A percentile compares a stretch with the other conserved stretches of the same genome.
Conservation (phyloP, 2,888 invertebrate genomes). For the Drosophila leonis region DNA sequence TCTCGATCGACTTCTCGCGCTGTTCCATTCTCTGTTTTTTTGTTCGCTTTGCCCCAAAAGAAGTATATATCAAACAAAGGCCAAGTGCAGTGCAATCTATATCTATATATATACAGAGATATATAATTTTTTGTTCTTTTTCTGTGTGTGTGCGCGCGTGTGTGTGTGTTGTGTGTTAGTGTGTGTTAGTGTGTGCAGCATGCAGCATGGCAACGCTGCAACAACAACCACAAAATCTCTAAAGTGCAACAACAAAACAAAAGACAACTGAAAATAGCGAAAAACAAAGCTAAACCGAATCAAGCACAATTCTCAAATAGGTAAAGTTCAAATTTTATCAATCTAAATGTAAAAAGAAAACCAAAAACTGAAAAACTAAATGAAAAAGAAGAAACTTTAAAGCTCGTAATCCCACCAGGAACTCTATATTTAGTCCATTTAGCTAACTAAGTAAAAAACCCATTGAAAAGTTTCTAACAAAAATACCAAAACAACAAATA, state of each 20-base stretch:
- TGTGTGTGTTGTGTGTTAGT: constrained; percentile 17
- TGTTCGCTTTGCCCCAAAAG: not conserved
- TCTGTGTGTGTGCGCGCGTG: constrained; percentile 19
- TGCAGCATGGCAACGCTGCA: constrained; percentile 37
- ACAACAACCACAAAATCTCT: constrained; percentile 10
- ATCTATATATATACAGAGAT: not conserved
- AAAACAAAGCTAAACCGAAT: constrained; percentile 24
- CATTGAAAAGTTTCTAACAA: constrained; percentile 12
- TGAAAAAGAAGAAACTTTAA: constrained; percentile 10
- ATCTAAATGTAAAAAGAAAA: constrained; percentile 49
- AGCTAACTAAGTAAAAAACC: constrained; percentile 15
- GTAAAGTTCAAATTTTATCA: constrained; percentile 74
- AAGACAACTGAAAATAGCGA: not conserved
- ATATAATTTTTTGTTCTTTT: constrained; percentile 20
- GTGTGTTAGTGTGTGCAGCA: constrained; percentile 33
- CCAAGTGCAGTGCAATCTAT: constrained; percentile 3
- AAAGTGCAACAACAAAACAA: constrained; percentile 23
- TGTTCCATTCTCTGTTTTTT: rapidly evolving
- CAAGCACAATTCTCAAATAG: constrained; percentile 62
- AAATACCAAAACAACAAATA: constrained; percentile 38
- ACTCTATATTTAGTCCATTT: constrained; percentile 28
- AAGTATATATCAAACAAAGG: not conserved
- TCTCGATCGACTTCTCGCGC: not conserved
- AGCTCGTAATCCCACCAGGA: constrained; percentile 8
- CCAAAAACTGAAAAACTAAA: constrained; percentile 17